Conservation (phyloP, 2,113 vertebrate genomes). For the Oncorhynchus nerka region DNA sequence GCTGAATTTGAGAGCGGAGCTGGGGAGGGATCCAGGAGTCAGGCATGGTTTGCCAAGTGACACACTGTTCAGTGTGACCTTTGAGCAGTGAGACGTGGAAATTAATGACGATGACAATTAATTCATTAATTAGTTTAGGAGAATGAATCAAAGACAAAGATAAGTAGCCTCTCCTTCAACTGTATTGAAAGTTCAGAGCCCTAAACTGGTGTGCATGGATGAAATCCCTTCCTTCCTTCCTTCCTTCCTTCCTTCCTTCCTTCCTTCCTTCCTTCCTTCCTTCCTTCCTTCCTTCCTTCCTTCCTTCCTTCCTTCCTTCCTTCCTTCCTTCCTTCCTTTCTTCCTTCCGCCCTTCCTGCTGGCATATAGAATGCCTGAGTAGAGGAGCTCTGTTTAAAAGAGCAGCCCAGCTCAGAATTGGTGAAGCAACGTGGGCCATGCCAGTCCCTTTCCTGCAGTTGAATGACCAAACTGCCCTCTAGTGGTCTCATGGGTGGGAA, state of each 20-base stretch:
- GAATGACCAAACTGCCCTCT: no score
- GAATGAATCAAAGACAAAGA: not conserved
- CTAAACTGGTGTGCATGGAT: not conserved
- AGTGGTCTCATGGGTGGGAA: no score
- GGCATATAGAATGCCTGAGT: no score
- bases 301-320: not conserved
- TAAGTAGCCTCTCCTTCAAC: not conserved
- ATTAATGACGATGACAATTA: not conserved
- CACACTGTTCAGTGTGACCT: conserved; percentile 8
- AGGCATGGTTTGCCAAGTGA: not conserved
- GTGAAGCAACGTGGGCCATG: no score
- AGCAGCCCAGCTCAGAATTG: no score
- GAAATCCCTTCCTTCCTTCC: not conserved
- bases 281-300: no score
- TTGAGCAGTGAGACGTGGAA: conserved; percentile 2
- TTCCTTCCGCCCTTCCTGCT: not conserved
- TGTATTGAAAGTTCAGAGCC: not conserved
- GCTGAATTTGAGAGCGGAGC: conserved; percentile 41
- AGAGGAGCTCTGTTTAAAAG: no score
- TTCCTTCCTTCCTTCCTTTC: no score
- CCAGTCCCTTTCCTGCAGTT: no score
- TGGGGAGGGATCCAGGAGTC: conserved; percentile 18
- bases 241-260: not conserved
- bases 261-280: not conserved
- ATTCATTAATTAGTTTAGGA: not conserved